Base-by-base conservation (phyloP, 2,888 invertebrate species). In the Caradrina clavipalpis region DNA sequence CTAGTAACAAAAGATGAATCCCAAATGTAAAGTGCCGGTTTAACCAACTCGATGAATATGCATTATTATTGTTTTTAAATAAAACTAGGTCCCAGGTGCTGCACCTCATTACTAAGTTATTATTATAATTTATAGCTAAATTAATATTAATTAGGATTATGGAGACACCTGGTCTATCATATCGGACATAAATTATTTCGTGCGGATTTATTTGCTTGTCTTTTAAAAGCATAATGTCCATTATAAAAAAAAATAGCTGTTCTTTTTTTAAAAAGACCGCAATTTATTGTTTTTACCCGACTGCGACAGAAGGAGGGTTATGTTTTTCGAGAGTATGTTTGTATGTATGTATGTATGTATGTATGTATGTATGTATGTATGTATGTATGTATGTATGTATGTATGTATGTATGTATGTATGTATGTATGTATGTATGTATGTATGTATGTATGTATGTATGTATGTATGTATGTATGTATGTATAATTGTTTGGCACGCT, bases 141-240 rank as follows among this genome's bases (percentile, higher is more conserved):
- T 54, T 71, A 42, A 71, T 49, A 49, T 71, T 59, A 71, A 49
- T 49, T 22, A 49, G 2, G 3, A 8, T 13, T 13, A 22, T 49
- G 10, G 31, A 49, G n/a, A 21, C 72, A 71, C 70, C 60, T 59
- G 69, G n/a, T 56, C 15, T 5, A 62, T 42, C 26, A 13, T 26
- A 19, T 13, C 11, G 17, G n/a, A 1, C 7, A 51, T 31, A 63
- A 42, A 22, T 17, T 19, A 26, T 39, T 19, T 7, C 21, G 1
- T 45, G 66, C 11, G 0, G 31, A 51, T 54, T 35, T 47, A 22
- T 45, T 60, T 1, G 19, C 13, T 19, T 26, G 17, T 15, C 21
- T 42, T 49, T 54, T 47, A 17, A 21, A 51, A 45, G 8, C 21
- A 19, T 42, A 45, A n/a, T 47, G 17, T 19, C 17, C 6, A 17